Base-by-base conservation (phyloP, 2,888 invertebrate genomes). In the Eubasilissa splendida region DNA sequence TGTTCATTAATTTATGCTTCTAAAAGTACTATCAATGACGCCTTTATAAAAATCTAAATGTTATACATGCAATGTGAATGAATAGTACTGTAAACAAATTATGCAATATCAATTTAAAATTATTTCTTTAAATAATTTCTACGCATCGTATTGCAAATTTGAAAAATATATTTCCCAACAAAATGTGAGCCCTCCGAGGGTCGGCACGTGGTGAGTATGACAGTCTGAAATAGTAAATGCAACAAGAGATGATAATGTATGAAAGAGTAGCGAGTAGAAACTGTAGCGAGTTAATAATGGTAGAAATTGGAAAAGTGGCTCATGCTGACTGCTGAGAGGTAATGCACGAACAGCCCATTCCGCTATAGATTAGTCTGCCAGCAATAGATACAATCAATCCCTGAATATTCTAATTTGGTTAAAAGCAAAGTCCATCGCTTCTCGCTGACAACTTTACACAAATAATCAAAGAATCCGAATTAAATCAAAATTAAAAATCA, bases 241-340 rank as follows among this genome's bases (percentile, higher is more conserved):
- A 68, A 50, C 68, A 68, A 68, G 68, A 50, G 68, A 68, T 50
- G 68, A 68, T 68, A 68, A 33, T 63, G 63, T 33, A 33, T 50
- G 68, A 50, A 68, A 68, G 68, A 68, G 68, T 14, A 42, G 14
- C 22, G 22, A 22, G 22, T 22, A 50, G 68, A 50, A 50, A 68
- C 68, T 68, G 58, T 68, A 54, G 71, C 63, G 42, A 76, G 54
- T 63, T 63, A 50, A 42, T 42, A 42, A 76, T 60, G n/a, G 74
- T 74, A 74, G 9, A 52, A 52, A 63, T 63, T 63, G 50, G 77
- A 77, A 77, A 59, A 77, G 80, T 81, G 80, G 68, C 74, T 81
- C 83, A 83, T 83, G 83, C 83, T 82, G 80, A 79, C 78, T 78
- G 83, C 79, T 65, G 75, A 56, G 65, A 65, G 80, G 56, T 79